Conservation (phyloP, 2,888 invertebrate species). For the Glaucopsyche alexis region DNA sequence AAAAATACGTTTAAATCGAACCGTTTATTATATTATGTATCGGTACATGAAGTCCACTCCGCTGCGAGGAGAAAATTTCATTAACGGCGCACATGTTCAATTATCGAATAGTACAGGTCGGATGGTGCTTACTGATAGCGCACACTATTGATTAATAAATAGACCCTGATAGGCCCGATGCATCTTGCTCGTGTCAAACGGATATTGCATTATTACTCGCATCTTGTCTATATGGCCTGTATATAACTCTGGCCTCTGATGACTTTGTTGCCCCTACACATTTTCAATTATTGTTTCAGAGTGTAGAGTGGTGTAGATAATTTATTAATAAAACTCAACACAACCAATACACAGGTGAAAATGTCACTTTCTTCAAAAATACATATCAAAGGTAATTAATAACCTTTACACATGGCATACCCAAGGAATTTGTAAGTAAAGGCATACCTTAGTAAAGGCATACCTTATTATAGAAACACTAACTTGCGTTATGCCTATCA, state of each 20-base stretch:
- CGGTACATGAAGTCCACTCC: conserved; percentile 40
- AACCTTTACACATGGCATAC: no score
- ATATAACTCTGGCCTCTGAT: background rate
- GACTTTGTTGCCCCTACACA: background rate
- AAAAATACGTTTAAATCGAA: conserved; percentile 21
- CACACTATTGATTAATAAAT: conserved; percentile 47
- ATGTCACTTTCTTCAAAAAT: no score
- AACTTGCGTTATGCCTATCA: no score
- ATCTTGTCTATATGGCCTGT: background rate
- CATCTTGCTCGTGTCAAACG: conserved; percentile 26
- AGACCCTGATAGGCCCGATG: conserved; percentile 40
- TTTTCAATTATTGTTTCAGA: background rate
- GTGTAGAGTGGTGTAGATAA: no score
- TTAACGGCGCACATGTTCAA: conserved; percentile 69
- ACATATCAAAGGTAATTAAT: no score
- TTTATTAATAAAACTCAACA: no score
- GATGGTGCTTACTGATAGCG: conserved; percentile 47
- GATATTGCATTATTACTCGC: conserved; percentile 36
- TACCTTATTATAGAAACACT: no score
- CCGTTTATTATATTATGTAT: conserved; percentile 28
- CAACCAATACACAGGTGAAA: no score
- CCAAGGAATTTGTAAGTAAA: no score
- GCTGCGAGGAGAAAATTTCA: conserved; percentile 59
- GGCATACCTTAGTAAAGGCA: no score
- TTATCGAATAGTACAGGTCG: conserved; percentile 55